Conservation (phyloP, 2,797 vertebrate genomes). For the Mus spretus region DNA sequence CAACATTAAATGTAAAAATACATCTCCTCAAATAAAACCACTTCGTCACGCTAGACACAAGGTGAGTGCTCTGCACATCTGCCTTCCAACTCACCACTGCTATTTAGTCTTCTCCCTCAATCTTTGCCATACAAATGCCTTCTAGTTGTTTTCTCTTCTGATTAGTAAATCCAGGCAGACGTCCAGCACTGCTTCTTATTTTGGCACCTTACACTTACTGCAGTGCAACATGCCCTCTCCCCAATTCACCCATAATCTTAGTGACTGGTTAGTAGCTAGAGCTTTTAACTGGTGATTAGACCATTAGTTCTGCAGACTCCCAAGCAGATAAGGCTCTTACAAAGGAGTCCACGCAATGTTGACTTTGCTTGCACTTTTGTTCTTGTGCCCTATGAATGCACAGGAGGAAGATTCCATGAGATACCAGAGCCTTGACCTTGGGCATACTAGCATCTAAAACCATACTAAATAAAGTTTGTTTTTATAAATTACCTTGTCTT, state of each 20-base stretch:
- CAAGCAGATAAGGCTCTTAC: background rate
- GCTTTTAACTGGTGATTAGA: background rate
- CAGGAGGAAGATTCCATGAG: background rate
- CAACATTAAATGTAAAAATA: slow-evolving; percentile 4
- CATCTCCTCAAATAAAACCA: background rate
- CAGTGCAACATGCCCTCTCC: background rate
- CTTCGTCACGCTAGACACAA: background rate
- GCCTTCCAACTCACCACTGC: too few relatives aligned
- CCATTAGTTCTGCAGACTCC: background rate
- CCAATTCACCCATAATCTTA: background rate
- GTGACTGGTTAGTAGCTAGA: background rate
- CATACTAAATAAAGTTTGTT: background rate
- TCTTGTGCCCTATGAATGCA: background rate
- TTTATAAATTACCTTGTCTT: background rate
- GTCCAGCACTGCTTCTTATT: background rate
- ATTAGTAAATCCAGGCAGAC: background rate
- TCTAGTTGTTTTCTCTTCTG: background rate
- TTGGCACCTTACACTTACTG: background rate
- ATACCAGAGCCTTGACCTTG: background rate
- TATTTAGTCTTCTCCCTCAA: background rate
- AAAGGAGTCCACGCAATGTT: too few relatives aligned
- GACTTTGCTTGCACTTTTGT: background rate
- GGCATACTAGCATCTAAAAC: background rate
- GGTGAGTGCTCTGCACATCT: background rate
- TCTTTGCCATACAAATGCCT: background rate